Conservation (phyloP, 1,140 invertebrate species). For the Diprion similis region DNA sequence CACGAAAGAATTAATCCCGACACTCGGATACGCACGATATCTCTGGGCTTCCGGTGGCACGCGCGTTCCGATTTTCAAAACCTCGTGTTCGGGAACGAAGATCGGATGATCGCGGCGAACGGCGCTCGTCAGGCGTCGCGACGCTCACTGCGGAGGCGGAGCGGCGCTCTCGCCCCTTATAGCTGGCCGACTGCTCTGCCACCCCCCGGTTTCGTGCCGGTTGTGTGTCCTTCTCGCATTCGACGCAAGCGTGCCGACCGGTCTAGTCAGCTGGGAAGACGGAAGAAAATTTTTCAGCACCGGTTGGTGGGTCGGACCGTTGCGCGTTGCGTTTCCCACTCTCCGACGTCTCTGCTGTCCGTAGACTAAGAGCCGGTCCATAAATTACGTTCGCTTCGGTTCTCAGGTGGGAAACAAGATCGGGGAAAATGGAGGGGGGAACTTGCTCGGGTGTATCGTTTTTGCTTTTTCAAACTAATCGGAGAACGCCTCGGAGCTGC, state of each 20-base stretch:
- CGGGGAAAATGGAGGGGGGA: no score
- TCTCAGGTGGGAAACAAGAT: no score
- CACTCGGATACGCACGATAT: not conserved
- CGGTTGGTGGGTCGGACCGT: no score
- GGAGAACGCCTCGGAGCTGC: no score
- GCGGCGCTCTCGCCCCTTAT: constrained; percentile 59
- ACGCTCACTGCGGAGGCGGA: constrained; percentile 58
- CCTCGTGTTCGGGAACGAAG: not conserved
- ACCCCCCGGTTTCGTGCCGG: constrained; percentile 12
- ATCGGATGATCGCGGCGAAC: not conserved
- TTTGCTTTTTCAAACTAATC: no score
- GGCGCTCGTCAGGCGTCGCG: constrained; percentile 46
- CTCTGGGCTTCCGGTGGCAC: not conserved
- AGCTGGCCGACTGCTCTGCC: constrained; percentile 33
- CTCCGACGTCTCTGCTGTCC: no score
- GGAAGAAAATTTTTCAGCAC: no score
- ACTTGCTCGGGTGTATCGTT: no score
- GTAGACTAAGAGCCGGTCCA: no score
- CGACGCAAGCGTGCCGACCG: not conserved
- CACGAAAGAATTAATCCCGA: not conserved
- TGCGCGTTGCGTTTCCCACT: no score
- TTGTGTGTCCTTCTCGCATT: not conserved
- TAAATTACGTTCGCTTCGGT: no score
- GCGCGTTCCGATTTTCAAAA: not conserved
- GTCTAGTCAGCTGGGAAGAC: no score